Base-by-base conservation (phyloP, 2,113 vertebrate genomes). In the Lucifuga dentata region DNA sequence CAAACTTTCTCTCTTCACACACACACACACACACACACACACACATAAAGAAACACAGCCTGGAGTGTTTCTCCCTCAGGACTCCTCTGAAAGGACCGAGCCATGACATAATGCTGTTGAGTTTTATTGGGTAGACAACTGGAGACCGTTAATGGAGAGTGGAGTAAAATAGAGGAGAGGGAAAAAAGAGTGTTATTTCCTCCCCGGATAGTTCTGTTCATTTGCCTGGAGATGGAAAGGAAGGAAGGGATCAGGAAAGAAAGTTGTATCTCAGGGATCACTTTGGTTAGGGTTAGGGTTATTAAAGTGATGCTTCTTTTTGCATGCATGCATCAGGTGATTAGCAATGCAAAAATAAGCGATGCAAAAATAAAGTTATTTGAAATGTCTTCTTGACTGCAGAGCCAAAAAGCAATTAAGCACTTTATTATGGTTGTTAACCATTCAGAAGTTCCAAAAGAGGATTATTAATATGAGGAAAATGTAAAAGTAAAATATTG, bases 61-160 rank as follows among this genome's bases (percentile, higher is more conserved):
- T 52, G 48, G 44, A 80, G 46, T 48, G 53, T 64, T 44, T 46
- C 58, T 72, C 67, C 62, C 69, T 60, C 39, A 32, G 68, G 71
- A 71, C 26, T 45, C 16, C 35, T 68, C 73, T 78, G 26, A 68
- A 70, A 84, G 75, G 55, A 68, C 24, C 15, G 50, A 20, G 50
- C 49, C 19, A 50, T 85, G 77, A 86, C 76, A 80, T 86, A 78
- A 88, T 83, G 77, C 58, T 46, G 29, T 72, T 48, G 51, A 68
- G 75, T 83, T 90, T 89, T 84, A 78, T 77, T 82, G 66, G 58
- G 53, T 35, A 50, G 56, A 65, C 58, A 57, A 83, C 64, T 52
- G 39, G 68, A 75, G 73, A 64, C 63, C 44, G 17, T 61, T 61
- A 72, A 81, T 74, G 64, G 68, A 73, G 58, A n/a, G 51, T 35